Percentiles rank a stretch among this genome's conserved stretches.
These are phyloP conservation scores for Lepidochrysops patricia DNA, from an alignment of 2,888 invertebrate genomes.

Conservation along the genomic window DNA sequence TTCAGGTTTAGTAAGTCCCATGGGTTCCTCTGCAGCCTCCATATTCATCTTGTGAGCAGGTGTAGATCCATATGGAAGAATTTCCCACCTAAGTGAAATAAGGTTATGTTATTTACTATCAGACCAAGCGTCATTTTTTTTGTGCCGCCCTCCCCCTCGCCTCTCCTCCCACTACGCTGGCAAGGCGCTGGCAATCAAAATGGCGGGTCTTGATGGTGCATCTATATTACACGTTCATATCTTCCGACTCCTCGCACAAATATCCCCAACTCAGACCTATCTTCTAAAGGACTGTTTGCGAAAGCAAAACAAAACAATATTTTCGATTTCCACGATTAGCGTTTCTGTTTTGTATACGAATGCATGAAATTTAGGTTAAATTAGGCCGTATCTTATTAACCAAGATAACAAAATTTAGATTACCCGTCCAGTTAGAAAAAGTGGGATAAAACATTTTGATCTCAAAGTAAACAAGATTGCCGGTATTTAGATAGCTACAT, in stretches of 20 bases:
- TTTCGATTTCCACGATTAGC: background rate
- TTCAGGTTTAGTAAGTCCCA: constrained; percentile 30
- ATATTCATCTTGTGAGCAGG: constrained; percentile 51
- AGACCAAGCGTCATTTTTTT: constrained; percentile 55
- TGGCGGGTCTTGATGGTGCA: constrained; percentile 60
- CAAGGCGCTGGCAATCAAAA: constrained; percentile 66
- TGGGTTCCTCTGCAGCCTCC: constrained; percentile 51
- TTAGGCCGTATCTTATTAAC: background rate
- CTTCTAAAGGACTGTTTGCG: background rate
- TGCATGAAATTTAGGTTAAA: background rate
- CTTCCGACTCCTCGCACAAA: constrained; percentile 29
- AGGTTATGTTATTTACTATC: constrained; percentile 46
- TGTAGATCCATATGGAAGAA: constrained; percentile 46
- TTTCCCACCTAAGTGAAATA: constrained; percentile 41
- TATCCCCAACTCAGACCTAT: background rate
- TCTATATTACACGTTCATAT: constrained; percentile 55
- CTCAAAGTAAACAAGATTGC: constrained; percentile 44
- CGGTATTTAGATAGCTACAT: constrained; percentile 31
- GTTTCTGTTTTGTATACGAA: background rate
- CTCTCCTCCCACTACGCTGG: constrained; percentile 46
- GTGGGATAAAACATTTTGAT: constrained; percentile 16
- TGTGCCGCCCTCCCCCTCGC: constrained; percentile 44
- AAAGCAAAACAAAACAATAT: background rate
- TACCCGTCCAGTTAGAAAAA: constrained; percentile 19
- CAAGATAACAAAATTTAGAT: constrained; percentile 6